These are phyloP conservation scores for Phalacrocorax carbo DNA, from an alignment of 2,113 vertebrate genomes.

Conservation along the genomic window DNA sequence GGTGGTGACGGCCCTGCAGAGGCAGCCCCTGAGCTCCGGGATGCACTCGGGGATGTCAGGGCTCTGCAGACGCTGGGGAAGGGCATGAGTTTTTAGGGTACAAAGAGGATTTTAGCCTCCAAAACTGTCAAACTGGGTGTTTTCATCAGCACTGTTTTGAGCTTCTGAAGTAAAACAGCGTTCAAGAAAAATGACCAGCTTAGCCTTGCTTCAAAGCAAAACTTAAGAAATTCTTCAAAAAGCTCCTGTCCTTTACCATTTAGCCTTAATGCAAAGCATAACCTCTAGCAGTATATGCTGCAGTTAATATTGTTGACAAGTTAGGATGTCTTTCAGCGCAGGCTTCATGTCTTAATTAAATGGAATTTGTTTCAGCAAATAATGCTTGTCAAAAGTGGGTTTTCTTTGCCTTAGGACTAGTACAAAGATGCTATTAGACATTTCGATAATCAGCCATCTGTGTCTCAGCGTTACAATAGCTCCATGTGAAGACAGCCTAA, in stretches of 20 bases:
- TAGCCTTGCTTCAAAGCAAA: background rate
- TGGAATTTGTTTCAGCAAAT: slow-evolving; percentile 53
- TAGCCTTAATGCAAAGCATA: background rate
- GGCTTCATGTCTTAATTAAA: slow-evolving; percentile 58
- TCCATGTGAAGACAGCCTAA: background rate
- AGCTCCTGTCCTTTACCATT: background rate
- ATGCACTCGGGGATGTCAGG: too few species aligned
- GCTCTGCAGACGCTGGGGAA: background rate
- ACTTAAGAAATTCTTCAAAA: background rate
- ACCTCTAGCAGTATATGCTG: background rate
- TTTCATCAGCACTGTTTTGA: background rate
- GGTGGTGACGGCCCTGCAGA: background rate
- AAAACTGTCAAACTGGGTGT: background rate
- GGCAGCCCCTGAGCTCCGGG: background rate
- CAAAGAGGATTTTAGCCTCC: background rate
- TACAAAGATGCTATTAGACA: slow-evolving; percentile 43
- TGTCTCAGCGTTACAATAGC: background rate
- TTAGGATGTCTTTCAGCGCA: slow-evolving; percentile 1
- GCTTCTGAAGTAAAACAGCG: background rate
- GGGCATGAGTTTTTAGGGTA: background rate
- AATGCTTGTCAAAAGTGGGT: slow-evolving; percentile 37
- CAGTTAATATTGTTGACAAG: slow-evolving; percentile 37
- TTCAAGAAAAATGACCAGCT: background rate
- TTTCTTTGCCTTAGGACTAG: background rate
- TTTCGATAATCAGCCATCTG: slow-evolving; percentile 56